phyloP scores from a whole-genome alignment of 2,113 vertebrate species.

The Ondatra zibethicus region DNA sequence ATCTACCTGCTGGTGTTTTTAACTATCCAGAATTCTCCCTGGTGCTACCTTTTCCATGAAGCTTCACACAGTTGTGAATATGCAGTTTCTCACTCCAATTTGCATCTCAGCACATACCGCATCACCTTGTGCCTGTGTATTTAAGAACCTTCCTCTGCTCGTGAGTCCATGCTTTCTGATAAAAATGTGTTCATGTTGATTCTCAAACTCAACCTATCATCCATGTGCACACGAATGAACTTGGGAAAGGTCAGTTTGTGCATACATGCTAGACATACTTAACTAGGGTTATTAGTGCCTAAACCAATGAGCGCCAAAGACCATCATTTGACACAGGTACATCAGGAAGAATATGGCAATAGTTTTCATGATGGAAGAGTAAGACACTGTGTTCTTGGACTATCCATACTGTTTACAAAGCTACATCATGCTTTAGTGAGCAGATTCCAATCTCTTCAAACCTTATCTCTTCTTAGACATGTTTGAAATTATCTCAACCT shows the following conservation, averaged over 20 bases:
- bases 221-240: not conserved
- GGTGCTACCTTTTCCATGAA: not conserved
- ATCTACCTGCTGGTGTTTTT: not conserved
- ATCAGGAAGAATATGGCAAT: not conserved
- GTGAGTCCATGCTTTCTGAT: not conserved
- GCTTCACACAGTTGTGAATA: not conserved
- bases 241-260: not conserved
- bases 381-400: not conserved
- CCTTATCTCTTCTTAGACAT: not conserved
- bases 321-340: not conserved
- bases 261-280: not conserved
- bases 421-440: not conserved
- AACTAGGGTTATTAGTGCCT: not conserved
- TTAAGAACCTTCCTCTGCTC: not conserved
- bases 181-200: not conserved
- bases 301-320: not conserved
- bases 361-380: not conserved
- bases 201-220: slow-evolving; percentile 21
- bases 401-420: not conserved
- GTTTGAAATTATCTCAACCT: not conserved
- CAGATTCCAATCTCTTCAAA: not conserved
- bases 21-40: not conserved
- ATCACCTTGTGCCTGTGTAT: not conserved
- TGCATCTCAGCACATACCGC: too few species aligned
- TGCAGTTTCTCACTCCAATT: not conserved